phyloP scores from a whole-genome alignment of 2,888 invertebrate genomes.

The Pollenia amentaria region DNA sequence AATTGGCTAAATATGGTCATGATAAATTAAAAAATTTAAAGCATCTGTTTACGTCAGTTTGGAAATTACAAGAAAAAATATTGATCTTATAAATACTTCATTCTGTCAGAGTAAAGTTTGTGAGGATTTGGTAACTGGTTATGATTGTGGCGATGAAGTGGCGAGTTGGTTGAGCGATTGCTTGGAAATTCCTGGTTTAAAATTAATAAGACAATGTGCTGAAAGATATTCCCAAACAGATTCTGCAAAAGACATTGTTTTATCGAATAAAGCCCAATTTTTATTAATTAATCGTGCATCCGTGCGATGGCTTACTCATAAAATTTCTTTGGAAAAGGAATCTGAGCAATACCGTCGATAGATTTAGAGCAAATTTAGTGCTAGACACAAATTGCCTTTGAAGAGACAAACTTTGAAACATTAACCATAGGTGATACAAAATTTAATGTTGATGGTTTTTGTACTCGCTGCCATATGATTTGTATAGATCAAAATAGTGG shows the following conservation, averaged over 20 bases:
- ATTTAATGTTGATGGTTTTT: constrained; percentile 90
- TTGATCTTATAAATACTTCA: constrained; percentile 80
- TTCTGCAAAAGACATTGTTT: constrained; percentile 85
- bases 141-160: constrained; percentile 93
- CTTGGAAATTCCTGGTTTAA: constrained; percentile 88
- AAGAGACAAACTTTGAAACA: constrained; percentile 90
- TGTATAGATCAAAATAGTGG: constrained; percentile 96
- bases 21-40: constrained; percentile 87
- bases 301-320: constrained; percentile 88
- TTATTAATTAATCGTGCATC: constrained; percentile 92
- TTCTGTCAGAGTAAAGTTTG: constrained; percentile 94
- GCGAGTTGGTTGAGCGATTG: constrained; percentile 92
- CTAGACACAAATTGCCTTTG: constrained; percentile 90
- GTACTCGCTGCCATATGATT: constrained; percentile 97
- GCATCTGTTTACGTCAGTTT: constrained; percentile 88
- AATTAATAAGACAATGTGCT: constrained; percentile 88
- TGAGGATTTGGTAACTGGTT: constrained; percentile 90
- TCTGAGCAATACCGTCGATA: constrained; percentile 87
- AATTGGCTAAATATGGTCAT: constrained; percentile 90
- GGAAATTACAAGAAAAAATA: constrained; percentile 78
- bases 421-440: constrained; percentile 87
- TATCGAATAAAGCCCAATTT: constrained; percentile 94
- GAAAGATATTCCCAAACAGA: constrained; percentile 75
- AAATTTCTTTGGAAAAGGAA: constrained; percentile 86
- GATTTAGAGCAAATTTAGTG: constrained; percentile 97